Conservation (phyloP, 2,888 invertebrate species). For the Tanytarsus gracilentus region DNA sequence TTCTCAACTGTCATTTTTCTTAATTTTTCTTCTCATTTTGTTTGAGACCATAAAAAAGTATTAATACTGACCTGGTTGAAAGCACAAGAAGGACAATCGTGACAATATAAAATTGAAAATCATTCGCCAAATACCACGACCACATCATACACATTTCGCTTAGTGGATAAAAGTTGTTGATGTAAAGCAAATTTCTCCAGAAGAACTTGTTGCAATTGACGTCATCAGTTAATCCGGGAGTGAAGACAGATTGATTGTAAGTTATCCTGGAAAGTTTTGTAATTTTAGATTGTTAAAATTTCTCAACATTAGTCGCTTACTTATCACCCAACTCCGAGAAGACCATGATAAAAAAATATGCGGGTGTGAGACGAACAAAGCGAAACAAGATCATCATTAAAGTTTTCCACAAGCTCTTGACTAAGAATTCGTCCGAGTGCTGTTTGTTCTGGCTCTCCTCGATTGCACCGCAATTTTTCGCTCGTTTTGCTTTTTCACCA, state of each 20-base stretch:
- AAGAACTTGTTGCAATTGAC: slow-evolving; percentile 66
- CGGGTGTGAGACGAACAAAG: slow-evolving; percentile 66
- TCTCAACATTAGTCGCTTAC: slow-evolving; percentile 33
- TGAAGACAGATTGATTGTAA: slow-evolving; percentile 62
- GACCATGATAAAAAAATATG: slow-evolving; percentile 70
- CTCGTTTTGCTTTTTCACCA: slow-evolving; percentile 44
- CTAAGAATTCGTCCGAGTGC: slow-evolving; percentile 33
- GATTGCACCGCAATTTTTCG: slow-evolving; percentile 33
- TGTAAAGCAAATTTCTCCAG: slow-evolving; percentile 77
- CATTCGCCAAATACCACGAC: slow-evolving; percentile 77
- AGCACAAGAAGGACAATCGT: slow-evolving; percentile 56
- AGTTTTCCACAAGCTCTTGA: slow-evolving; percentile 42
- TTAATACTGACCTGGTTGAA: slow-evolving; percentile 53
- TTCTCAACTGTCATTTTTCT: neutral
- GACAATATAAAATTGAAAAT: slow-evolving; percentile 67
- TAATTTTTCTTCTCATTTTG: neutral
- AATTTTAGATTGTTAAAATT: neutral
- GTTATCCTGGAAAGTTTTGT: slow-evolving; percentile 47
- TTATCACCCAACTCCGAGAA: slow-evolving; percentile 59
- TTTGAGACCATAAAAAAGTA: neutral
- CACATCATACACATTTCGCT: slow-evolving; percentile 72
- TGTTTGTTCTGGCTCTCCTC: slow-evolving; percentile 30
- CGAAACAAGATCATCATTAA: slow-evolving; percentile 52
- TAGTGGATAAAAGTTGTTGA: slow-evolving; percentile 69
- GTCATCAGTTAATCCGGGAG: slow-evolving; percentile 60